These are phyloP conservation scores for Rhagoletis pomonella DNA, from an alignment of 1,140 invertebrate genomes.

Conservation along the genomic window DNA sequence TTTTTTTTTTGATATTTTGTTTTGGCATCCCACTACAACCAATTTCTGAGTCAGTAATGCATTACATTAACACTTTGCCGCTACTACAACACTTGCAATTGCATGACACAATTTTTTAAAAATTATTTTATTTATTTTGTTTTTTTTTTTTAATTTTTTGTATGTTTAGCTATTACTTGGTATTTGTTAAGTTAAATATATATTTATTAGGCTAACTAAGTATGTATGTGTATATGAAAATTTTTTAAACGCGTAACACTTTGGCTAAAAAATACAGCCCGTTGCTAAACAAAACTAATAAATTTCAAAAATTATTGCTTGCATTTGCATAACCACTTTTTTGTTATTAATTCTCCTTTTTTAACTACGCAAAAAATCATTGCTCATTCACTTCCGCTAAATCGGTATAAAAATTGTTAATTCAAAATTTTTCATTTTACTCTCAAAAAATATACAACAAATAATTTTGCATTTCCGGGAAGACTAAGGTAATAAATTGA, in stretches of 20 bases:
- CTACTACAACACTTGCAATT: background rate
- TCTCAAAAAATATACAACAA: too few species aligned
- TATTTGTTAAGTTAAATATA: too few species aligned
- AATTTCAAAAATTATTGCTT: too few species aligned
- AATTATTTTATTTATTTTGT: background rate
- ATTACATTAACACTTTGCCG: background rate
- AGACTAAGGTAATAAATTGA: background rate
- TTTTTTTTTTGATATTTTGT: background rate
- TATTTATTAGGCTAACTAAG: too few species aligned
- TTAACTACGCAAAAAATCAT: too few species aligned
- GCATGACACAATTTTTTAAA: background rate
- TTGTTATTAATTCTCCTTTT: too few species aligned
- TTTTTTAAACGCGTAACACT: too few species aligned
- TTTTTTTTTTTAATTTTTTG: background rate
- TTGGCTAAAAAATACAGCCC: background rate
- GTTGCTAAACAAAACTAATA: background rate
- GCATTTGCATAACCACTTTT: too few species aligned
- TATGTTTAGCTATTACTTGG: background rate
- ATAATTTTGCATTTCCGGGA: background rate
- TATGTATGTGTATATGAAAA: too few species aligned
- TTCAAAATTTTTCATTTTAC: too few species aligned
- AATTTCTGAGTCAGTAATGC: conserved; percentile 68
- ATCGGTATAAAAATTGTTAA: too few species aligned
- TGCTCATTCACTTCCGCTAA: too few species aligned
- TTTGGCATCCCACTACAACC: conserved; percentile 68